Conservation (phyloP, 2,797 vertebrate genomes). For the Chiroxiphia lanceolata region DNA sequence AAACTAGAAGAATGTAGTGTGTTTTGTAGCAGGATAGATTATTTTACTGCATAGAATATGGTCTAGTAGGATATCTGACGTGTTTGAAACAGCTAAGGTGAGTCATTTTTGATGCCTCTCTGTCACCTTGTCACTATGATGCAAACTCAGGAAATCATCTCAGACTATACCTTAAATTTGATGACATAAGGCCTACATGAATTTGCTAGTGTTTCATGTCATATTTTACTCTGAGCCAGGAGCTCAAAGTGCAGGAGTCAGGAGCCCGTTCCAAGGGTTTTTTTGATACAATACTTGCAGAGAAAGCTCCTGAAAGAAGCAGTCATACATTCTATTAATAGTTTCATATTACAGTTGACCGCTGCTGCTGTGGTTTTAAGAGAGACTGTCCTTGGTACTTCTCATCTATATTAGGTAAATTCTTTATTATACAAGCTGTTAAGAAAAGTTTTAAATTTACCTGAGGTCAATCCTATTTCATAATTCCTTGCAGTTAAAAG, state of each 20-base stretch:
- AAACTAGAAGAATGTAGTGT: background rate
- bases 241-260: background rate
- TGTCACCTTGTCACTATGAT: background rate
- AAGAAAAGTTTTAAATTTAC: slow-evolving; percentile 18
- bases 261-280: background rate
- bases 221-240: background rate
- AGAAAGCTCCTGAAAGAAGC: background rate
- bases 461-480: background rate
- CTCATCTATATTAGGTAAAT: background rate
- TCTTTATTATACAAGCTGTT: background rate
- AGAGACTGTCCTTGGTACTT: background rate
- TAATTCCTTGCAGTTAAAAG: background rate
- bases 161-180: background rate
- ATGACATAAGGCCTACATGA: background rate
- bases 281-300: background rate
- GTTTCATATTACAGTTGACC: background rate
- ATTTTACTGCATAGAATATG: background rate
- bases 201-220: background rate
- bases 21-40: background rate
- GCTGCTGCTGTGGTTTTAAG: background rate
- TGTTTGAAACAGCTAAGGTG: background rate
- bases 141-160: background rate
- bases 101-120: background rate
- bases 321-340: background rate
- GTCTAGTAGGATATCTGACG: background rate